Evolutionary conservation across 2,113 vertebrate species (phyloP).

Genomic region (Coracopsis vasa): DNA sequence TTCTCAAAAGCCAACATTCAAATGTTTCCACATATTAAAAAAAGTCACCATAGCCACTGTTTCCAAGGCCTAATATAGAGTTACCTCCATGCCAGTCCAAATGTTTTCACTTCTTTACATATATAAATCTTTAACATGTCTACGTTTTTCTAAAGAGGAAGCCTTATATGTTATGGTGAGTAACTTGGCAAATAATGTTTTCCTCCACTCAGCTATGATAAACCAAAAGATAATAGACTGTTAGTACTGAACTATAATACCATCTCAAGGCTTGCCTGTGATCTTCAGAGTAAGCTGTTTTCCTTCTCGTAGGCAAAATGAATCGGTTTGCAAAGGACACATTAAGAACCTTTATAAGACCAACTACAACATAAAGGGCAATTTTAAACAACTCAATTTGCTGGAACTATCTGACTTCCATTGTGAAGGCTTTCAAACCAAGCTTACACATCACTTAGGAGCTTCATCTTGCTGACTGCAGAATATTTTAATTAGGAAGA

Average conservation of each 20-base stretch:
- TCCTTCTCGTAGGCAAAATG: slow-evolving; percentile 5
- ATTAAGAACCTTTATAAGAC: slow-evolving; percentile 5
- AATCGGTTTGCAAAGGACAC: not conserved
- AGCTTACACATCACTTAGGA: not conserved
- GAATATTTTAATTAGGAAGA: slow-evolving; percentile 58
- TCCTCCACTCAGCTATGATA: slow-evolving; percentile 3
- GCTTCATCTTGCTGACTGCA: slow-evolving; percentile 38
- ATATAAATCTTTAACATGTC: not conserved
- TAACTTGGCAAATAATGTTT: slow-evolving; percentile 36
- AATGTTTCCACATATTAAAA: slow-evolving; percentile 69
- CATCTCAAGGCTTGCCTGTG: not conserved
- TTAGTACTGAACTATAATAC: slow-evolving; percentile 4
- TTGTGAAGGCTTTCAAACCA: slow-evolving; percentile 48
- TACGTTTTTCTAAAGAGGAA: slow-evolving; percentile 2
- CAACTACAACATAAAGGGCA: not conserved
- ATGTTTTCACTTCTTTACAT: slow-evolving; percentile 33
- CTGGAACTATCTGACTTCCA: slow-evolving; percentile 28
- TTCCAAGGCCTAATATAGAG: slow-evolving; percentile 28
- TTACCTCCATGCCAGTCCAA: not conserved
- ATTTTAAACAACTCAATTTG: not conserved
- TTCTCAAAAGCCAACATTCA: slow-evolving; percentile 58
- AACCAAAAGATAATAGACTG: slow-evolving; percentile 17
- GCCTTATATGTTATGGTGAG: slow-evolving; percentile 31
- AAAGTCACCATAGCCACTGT: slow-evolving; percentile 52
- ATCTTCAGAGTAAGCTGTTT: not conserved